Base-by-base conservation (phyloP, 2,113 vertebrate genomes). In the Andinoacara biseriatus region DNA sequence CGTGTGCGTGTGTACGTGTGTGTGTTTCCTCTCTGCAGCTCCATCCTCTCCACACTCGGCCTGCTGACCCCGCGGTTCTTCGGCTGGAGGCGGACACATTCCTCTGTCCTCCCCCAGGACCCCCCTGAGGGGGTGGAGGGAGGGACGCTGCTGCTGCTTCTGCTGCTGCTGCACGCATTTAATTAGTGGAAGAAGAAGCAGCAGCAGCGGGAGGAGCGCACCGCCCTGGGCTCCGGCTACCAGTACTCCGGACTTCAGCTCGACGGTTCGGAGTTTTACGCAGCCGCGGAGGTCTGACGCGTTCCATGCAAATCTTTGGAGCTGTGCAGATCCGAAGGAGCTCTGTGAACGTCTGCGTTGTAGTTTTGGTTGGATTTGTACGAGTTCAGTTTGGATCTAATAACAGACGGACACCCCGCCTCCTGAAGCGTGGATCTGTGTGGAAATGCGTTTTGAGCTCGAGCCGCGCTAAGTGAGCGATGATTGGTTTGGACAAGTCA, bases 81-180 rank as follows among this genome's bases (percentile, higher is more conserved):
- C 78, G 58, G 58, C 58, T 67, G 84, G 87, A 90, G 94, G 92
- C 84, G 88, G 88, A 85, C 83, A 82, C 92, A 93, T 94, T 92
- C 91, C 88, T 85, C 67, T 80, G 85, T 77, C 85, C 89, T 87
- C 87, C 83, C 75, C 81, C 76, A 75, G 86, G 91, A 87, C 89
- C 15, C 35, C 4, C 4, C 74, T 59, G 82, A 22, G 74, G 56
- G 40, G 22, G 20, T n/a, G 84, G 60, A 33, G 57, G 56, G 57
- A 8, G 76, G 56, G 35, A 7, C n/a, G 46, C 46, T 54, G 67
- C 46, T 54, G 67, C 17, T 72, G 24, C 17, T 26, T 15, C 35
- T 31, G 46, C 38, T 59, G 58, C 79, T 83, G 81, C 81, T 89
- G 81, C 5, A 9, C 40, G 77, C 58, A 61, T 83, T 74, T 85